phyloP scores from a whole-genome alignment of 2,113 vertebrate genomes.

The Neoarius graeffei region DNA sequence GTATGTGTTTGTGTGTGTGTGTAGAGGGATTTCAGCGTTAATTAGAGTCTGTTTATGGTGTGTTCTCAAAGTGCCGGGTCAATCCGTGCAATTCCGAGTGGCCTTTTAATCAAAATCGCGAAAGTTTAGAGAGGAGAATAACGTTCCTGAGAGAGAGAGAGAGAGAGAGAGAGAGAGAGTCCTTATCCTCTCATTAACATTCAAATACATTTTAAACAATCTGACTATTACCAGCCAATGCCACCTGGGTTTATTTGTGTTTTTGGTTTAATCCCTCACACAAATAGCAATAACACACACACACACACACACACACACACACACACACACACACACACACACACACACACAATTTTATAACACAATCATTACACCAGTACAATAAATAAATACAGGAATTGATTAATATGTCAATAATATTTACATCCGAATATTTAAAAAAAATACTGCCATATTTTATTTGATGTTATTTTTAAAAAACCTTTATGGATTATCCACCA shows the following conservation, averaged over 20 bases:
- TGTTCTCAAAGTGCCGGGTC: constrained; percentile 37
- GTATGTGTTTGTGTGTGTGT: not conserved
- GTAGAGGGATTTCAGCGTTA: not conserved
- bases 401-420: not conserved
- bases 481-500: not conserved
- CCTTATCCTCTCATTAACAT: constrained; percentile 61
- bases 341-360: not conserved
- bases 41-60: constrained; percentile 43
- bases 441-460: not conserved
- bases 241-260: constrained; percentile 46
- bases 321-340: not conserved
- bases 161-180: constrained; percentile 4
- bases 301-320: not conserved
- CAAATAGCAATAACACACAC: not conserved
- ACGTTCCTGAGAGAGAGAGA: constrained; percentile 4
- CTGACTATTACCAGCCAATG: constrained; percentile 43
- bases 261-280: constrained; percentile 41
- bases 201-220: constrained; percentile 58
- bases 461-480: not conserved
- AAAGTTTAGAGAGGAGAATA: constrained; percentile 31
- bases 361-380: not conserved
- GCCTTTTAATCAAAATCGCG: constrained; percentile 35
- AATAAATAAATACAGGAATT: not conserved
- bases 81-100: constrained; percentile 3
- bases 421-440: not conserved